Conservation (phyloP, 2,797 vertebrate species). For the Acanthurus lineatus region DNA sequence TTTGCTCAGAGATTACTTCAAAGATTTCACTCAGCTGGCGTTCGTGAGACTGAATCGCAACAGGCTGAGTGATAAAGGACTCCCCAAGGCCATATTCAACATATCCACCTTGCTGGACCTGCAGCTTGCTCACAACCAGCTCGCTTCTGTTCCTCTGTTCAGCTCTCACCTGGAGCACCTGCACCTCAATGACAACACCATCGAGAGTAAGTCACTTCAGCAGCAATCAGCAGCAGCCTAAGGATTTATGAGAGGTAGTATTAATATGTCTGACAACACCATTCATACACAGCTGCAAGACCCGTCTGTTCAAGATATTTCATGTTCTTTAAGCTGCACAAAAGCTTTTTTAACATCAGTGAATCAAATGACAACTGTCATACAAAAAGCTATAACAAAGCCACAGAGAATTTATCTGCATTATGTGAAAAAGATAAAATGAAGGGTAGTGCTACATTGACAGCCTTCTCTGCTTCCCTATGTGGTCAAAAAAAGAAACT, state of each 20-base stretch:
- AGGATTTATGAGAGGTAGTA: neutral
- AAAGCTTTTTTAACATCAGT: neutral
- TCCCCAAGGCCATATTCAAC: constrained; percentile 94
- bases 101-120: constrained; percentile 93
- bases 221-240: neutral
- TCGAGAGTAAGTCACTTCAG: constrained; percentile 89
- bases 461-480: neutral
- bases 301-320: neutral
- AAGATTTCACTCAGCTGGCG: constrained; percentile 89
- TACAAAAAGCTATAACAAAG: neutral
- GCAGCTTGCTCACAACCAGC: constrained; percentile 95
- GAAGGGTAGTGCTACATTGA: too few relatives aligned
- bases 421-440: too few relatives aligned
- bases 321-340: neutral
- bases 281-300: neutral
- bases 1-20: constrained; percentile 88
- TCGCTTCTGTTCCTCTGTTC: constrained; percentile 90
- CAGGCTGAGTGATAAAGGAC: constrained; percentile 92
- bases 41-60: constrained; percentile 97
- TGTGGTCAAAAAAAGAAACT: neutral
- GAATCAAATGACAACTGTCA: neutral
- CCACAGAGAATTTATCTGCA: neutral
- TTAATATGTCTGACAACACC: neutral
- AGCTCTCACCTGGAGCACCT: constrained; percentile 93
- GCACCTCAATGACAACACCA: constrained; percentile 96